Evolutionary conservation across 2,888 invertebrate species (phyloP).

Genomic region (Cantharis nigra): DNA sequence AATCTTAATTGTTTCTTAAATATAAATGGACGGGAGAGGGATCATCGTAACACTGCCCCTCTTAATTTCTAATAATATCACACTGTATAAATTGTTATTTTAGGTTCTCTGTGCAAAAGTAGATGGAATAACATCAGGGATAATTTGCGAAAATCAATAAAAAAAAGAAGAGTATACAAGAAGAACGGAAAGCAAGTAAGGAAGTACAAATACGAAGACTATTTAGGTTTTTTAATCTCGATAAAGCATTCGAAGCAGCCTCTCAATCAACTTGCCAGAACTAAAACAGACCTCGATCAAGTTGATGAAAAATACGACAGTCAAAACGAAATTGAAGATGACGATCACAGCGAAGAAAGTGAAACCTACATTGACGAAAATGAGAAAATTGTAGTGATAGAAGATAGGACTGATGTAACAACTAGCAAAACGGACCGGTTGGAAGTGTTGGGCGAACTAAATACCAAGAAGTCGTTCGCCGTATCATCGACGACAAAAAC

Average conservation of each 20-base stretch:
- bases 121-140: slow-evolving; percentile 30
- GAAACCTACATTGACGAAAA: background rate
- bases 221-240: slow-evolving; percentile 11
- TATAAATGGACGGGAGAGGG: background rate
- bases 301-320: background rate
- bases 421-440: background rate
- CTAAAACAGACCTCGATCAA: background rate
- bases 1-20: background rate
- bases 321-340: background rate
- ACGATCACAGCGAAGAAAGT: background rate
- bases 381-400: background rate
- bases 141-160: slow-evolving; percentile 30
- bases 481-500: background rate
- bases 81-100: background rate
- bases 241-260: background rate
- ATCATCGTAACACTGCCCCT: background rate
- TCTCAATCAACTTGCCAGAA: background rate
- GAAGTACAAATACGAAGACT: slow-evolving; percentile 24
- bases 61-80: background rate
- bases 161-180: slow-evolving; percentile 7
- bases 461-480: background rate
- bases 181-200: slow-evolving; percentile 14
- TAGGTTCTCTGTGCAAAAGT: background rate
- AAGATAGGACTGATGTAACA: background rate
- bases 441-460: background rate